Conservation (phyloP, 2,113 vertebrate genomes). For the Microtus oregoni region DNA sequence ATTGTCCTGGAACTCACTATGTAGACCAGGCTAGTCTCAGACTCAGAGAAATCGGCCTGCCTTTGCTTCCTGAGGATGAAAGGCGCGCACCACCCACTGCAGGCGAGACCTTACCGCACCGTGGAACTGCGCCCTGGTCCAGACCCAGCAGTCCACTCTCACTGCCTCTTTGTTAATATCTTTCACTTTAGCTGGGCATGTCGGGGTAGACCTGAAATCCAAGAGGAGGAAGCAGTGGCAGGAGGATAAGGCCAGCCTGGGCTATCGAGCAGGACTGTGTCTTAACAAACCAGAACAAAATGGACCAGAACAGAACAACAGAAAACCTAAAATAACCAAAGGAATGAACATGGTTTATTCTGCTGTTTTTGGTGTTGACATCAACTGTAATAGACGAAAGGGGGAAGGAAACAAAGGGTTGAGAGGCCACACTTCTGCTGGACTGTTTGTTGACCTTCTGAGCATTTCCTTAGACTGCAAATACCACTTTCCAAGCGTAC, state of each 20-base stretch:
- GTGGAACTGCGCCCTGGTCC: background rate
- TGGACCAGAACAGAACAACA: background rate
- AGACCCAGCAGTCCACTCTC: background rate
- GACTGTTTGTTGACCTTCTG: background rate
- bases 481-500: background rate
- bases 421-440: background rate
- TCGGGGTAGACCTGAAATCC: background rate
- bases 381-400: background rate
- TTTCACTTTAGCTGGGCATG: background rate
- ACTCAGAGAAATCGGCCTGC: background rate
- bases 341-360: background rate
- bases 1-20: background rate
- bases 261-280: background rate
- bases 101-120: background rate
- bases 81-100: background rate
- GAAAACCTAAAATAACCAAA: background rate
- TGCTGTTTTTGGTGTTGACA: background rate
- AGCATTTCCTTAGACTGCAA: background rate
- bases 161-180: background rate
- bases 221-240: background rate
- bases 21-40: background rate
- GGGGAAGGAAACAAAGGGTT: background rate
- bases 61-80: background rate
- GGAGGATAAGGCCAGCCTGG: background rate
- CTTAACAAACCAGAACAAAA: background rate